Evolutionary conservation across 2,797 vertebrate genomes (phyloP).

Genomic region (Caiman crocodilus): DNA sequence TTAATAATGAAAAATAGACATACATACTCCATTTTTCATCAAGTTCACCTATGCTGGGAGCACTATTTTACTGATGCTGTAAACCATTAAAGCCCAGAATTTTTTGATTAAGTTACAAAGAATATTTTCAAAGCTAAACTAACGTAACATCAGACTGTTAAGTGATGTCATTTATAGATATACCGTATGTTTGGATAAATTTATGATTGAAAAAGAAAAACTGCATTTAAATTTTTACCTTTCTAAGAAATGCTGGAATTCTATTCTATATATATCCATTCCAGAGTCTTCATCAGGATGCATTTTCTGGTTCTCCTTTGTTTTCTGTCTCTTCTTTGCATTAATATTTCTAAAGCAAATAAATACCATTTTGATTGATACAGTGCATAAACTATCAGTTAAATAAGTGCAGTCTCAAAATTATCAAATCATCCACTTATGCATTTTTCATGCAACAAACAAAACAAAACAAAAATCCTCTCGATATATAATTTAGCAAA

Average conservation of each 20-base stretch:
- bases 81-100: not conserved
- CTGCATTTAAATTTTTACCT: constrained; percentile 52
- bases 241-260: constrained; percentile 71
- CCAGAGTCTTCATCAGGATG: constrained; percentile 4
- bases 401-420: not conserved
- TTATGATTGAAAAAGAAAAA: not conserved
- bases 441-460: not conserved
- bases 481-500: not conserved
- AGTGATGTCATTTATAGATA: not conserved
- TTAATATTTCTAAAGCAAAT: constrained; percentile 61
- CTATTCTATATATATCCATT: constrained; percentile 32
- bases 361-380: not conserved
- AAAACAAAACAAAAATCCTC: not conserved
- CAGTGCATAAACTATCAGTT: not conserved
- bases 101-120: not conserved
- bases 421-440: not conserved
- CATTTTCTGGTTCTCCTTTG: constrained; percentile 17
- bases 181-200: not conserved
- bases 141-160: not conserved
- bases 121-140: not conserved
- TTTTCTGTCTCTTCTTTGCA: constrained; percentile 1
- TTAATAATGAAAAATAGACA: constrained; percentile 4
- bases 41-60: not conserved
- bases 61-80: not conserved
- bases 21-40: not conserved